phyloP scores from a whole-genome alignment of 2,888 invertebrate genomes.

The Pterostichus niger region DNA sequence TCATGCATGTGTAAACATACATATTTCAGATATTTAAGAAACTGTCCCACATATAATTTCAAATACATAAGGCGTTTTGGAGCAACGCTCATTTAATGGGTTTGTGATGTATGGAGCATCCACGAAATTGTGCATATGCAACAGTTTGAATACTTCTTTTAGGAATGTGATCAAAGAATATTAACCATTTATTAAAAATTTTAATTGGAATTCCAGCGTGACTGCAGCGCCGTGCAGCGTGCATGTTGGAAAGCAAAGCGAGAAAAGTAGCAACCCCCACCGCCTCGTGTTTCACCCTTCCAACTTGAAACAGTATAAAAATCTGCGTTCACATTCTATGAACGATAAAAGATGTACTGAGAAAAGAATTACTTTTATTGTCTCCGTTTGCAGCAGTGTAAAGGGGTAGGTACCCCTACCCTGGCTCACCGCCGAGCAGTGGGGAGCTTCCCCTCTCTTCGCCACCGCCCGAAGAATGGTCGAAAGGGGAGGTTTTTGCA shows the following conservation, averaged over 20 bases:
- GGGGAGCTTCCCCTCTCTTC: neutral
- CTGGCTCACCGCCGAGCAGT: conserved; percentile 41
- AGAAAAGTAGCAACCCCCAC: neutral
- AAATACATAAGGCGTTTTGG: too few species aligned
- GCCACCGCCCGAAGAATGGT: conserved; percentile 67
- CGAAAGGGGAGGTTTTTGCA: conserved; percentile 74
- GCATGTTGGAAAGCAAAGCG: neutral
- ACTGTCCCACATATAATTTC: too few species aligned
- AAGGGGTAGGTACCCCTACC: conserved; percentile 72
- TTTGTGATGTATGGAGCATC: too few species aligned
- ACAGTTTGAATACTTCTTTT: too few species aligned
- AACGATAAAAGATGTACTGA: conserved; percentile 71
- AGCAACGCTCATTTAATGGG: too few species aligned
- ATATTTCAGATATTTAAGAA: too few species aligned
- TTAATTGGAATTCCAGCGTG: conserved; percentile 63
- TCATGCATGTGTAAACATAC: too few species aligned
- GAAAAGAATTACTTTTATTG: conserved; percentile 75
- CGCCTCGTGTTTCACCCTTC: conserved; percentile 9
- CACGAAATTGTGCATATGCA: neutral
- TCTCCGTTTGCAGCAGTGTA: conserved; percentile 73
- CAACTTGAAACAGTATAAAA: conserved; percentile 63
- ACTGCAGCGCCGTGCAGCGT: neutral
- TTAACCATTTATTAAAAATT: conserved; percentile 53
- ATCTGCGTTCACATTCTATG: conserved; percentile 72
- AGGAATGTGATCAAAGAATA: conserved; percentile 22